A percentile compares a stretch with the other conserved stretches of the same genome.
phyloP scores from a whole-genome alignment of 2,797 vertebrate genomes.

The Galagoides demidoff region DNA sequence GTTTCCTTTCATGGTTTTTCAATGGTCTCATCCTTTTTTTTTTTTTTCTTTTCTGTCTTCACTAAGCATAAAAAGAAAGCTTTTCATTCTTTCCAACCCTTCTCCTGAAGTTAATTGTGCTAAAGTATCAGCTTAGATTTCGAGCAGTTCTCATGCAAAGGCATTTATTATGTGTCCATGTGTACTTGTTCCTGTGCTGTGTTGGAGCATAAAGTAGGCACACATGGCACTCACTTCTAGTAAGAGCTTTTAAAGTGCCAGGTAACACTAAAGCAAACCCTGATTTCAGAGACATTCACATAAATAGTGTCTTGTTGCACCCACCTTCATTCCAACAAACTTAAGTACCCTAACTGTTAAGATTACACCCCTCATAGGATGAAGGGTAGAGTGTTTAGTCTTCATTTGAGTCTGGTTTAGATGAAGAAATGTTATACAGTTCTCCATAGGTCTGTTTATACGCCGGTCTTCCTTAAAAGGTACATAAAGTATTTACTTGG shows the following conservation, averaged over 20 bases:
- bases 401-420: conserved; percentile 49
- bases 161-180: background rate
- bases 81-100: background rate
- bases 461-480: background rate
- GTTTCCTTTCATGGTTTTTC: conserved; percentile 20
- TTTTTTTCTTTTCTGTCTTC: background rate
- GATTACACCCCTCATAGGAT: background rate
- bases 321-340: background rate
- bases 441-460: conserved; percentile 7
- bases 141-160: background rate
- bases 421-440: background rate
- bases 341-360: background rate
- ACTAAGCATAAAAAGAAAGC: background rate
- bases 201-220: background rate
- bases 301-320: background rate
- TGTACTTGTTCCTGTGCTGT: background rate
- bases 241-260: background rate
- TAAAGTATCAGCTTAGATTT: background rate
- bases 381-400: background rate
- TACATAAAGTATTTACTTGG: background rate
- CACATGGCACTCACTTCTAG: background rate
- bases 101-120: conserved; percentile 29
- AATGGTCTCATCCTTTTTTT: background rate
- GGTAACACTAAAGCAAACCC: background rate
- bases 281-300: background rate